A percentile compares a stretch with the other conserved stretches of the same genome.
phyloP scores from a whole-genome alignment of 2,888 invertebrate genomes.

The Trimorus sp. region DNA sequence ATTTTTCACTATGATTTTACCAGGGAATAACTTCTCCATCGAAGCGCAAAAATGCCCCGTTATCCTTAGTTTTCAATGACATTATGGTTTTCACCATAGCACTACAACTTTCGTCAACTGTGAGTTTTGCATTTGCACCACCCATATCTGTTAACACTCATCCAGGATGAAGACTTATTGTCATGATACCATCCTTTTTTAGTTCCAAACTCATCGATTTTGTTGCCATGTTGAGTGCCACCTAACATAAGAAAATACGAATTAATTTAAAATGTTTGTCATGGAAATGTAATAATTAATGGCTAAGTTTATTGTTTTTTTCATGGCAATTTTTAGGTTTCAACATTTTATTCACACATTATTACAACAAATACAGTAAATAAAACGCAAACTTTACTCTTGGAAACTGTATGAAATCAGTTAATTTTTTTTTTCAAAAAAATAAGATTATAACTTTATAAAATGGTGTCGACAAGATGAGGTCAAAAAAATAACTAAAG shows the following conservation, averaged over 20 bases:
- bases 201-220: constrained; percentile 92
- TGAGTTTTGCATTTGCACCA: constrained; percentile 89
- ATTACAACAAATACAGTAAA: neutral
- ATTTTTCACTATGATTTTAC: constrained; percentile 82
- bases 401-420: too few relatives aligned
- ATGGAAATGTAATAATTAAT: too few relatives aligned
- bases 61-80: constrained; percentile 85
- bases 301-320: neutral
- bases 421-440: too few relatives aligned
- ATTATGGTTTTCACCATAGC: constrained; percentile 87
- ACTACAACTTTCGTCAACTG: constrained; percentile 86
- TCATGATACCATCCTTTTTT: constrained; percentile 88
- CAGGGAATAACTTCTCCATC: constrained; percentile 89
- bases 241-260: constrained; percentile 82
- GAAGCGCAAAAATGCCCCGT: constrained; percentile 90
- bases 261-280: neutral
- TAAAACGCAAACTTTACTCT: too few relatives aligned
- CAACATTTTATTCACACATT: neutral
- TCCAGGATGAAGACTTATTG: constrained; percentile 91
- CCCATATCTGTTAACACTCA: constrained; percentile 97
- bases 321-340: neutral
- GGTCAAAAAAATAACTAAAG: too few relatives aligned
- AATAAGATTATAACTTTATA: too few relatives aligned
- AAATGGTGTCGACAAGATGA: too few relatives aligned
- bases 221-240: constrained; percentile 93